Evolutionary conservation across 2,797 vertebrate genomes (phyloP).

Genomic region (Peromyscus aztecus): DNA sequence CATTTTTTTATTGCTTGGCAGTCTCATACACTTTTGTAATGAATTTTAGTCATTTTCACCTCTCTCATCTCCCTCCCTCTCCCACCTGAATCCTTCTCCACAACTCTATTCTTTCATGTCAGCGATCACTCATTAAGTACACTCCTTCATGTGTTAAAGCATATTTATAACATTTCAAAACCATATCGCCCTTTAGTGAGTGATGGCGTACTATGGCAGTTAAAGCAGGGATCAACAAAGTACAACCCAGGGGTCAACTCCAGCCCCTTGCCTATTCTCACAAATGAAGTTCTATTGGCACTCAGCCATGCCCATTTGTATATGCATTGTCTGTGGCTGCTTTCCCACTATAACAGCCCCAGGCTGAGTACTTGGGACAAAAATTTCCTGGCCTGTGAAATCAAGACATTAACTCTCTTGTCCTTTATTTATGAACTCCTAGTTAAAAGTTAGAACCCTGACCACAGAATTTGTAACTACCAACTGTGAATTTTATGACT

Average conservation of each 20-base stretch:
- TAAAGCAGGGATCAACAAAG: slow-evolving; percentile 26
- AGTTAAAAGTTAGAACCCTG: neutral
- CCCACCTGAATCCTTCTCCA: neutral
- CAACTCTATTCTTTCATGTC: neutral
- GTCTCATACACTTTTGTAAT: neutral
- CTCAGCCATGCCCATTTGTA: neutral
- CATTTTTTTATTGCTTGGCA: neutral
- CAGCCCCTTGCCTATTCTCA: neutral
- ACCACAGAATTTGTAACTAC: neutral
- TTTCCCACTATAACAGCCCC: neutral
- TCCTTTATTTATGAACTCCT: neutral
- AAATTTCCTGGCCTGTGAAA: slow-evolving; percentile 8
- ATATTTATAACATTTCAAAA: slow-evolving; percentile 11
- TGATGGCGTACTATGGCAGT: neutral
- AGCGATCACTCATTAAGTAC: neutral
- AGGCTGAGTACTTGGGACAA: neutral
- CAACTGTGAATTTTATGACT: neutral
- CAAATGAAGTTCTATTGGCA: slow-evolving; percentile 36
- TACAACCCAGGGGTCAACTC: neutral
- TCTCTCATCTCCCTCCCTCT: neutral
- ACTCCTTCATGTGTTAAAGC: neutral
- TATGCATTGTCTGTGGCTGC: neutral
- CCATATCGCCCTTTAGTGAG: neutral
- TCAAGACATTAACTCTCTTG: neutral
- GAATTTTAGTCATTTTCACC: neutral